phyloP scores from a whole-genome alignment of 1,140 invertebrate genomes.

The Lethrus apterus region DNA sequence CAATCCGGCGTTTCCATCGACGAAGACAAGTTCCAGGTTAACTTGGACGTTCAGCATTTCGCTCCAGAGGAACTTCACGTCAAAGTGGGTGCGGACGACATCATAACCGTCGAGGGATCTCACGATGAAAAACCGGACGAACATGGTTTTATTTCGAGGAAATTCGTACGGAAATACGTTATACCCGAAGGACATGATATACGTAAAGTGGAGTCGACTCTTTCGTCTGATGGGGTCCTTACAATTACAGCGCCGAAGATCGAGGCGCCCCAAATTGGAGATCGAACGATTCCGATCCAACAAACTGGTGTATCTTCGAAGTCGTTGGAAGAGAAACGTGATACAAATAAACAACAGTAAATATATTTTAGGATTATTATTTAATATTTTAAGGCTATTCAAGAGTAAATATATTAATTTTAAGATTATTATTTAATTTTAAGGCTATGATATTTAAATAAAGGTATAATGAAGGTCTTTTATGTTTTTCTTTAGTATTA shows the following conservation, averaged over 20 bases:
- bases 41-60: slow-evolving; percentile 68
- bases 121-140: slow-evolving; percentile 63
- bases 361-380: too few species aligned
- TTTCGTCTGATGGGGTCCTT: slow-evolving; percentile 58
- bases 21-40: slow-evolving; percentile 49
- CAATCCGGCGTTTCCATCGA: slow-evolving; percentile 46
- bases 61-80: slow-evolving; percentile 72
- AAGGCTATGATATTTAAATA: too few species aligned
- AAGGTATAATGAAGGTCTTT: too few species aligned
- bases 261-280: slow-evolving; percentile 32
- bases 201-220: slow-evolving; percentile 48
- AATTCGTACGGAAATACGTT: slow-evolving; percentile 59
- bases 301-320: slow-evolving; percentile 43
- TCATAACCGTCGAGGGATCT: slow-evolving; percentile 60
- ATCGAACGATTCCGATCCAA: slow-evolving; percentile 42
- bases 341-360: too few species aligned
- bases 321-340: too few species aligned
- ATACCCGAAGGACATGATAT: slow-evolving; percentile 50
- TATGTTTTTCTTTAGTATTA: too few species aligned
- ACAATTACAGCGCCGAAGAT: slow-evolving; percentile 52
- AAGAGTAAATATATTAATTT: too few species aligned
- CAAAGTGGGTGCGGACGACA: slow-evolving; percentile 62
- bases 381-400: too few species aligned
- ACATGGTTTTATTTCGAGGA: slow-evolving; percentile 56
- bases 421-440: too few species aligned